Evolutionary conservation across 2,113 vertebrate species (phyloP).

Genomic region (Oryctolagus cuniculus): DNA sequence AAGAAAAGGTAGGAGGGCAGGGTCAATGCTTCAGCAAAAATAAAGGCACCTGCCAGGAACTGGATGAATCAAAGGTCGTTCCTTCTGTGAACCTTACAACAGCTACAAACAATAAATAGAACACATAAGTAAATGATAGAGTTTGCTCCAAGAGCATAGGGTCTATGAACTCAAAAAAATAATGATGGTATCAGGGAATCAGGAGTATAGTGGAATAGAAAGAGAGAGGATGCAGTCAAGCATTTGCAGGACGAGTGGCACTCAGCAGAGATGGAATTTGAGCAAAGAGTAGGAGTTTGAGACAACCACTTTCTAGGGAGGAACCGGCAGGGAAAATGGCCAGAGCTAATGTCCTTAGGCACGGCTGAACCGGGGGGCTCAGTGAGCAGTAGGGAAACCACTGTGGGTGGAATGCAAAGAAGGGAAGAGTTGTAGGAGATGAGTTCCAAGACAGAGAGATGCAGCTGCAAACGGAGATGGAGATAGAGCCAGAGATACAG

Average conservation of each 20-base stretch:
- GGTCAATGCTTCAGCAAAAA: background rate
- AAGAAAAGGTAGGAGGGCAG: background rate
- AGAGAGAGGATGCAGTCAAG: background rate
- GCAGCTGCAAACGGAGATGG: background rate
- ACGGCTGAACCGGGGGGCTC: background rate
- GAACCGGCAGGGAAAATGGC: no score
- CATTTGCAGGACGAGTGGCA: background rate
- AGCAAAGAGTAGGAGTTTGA: background rate
- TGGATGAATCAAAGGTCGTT: background rate
- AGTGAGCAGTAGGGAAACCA: background rate
- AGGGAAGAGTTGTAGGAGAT: background rate
- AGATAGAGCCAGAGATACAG: background rate
- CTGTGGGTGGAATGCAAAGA: background rate
- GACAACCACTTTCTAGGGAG: background rate
- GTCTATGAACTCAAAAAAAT: background rate
- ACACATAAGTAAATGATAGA: background rate
- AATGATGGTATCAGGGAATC: background rate
- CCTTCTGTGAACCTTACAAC: background rate
- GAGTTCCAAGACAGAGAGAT: background rate
- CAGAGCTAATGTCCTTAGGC: fast-evolving
- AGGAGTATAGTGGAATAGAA: no score
- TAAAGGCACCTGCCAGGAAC: background rate
- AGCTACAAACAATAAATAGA: background rate
- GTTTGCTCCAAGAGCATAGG: background rate
- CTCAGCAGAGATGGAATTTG: background rate